These are phyloP conservation scores for Epinephelus malabaricus DNA, from an alignment of 2,797 vertebrate genomes.

Conservation along the genomic window DNA sequence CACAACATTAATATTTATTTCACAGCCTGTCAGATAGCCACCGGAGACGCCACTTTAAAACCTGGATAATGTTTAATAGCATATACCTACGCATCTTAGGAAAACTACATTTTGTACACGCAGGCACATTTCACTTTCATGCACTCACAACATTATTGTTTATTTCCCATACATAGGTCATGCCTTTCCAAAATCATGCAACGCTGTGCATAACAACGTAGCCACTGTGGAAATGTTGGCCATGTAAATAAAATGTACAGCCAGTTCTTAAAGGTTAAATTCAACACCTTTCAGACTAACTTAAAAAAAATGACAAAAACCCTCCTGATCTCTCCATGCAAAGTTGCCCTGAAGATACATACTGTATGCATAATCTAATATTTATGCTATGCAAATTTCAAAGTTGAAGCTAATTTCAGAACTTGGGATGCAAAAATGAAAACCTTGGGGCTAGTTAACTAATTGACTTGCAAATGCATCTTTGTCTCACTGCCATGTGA, in stretches of 20 bases:
- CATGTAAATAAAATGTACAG: conserved; percentile 28
- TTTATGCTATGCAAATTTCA: conserved; percentile 73
- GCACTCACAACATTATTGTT: conserved; percentile 21
- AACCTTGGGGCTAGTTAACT: conserved; percentile 71
- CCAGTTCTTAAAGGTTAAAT: conserved; percentile 32
- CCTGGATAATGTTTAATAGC: conserved; percentile 36
- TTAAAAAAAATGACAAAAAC: conserved; percentile 30
- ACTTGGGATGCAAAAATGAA: conserved; percentile 70
- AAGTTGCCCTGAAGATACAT: conserved; percentile 60
- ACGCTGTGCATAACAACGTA: conserved; percentile 27
- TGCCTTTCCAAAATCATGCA: conserved; percentile 27
- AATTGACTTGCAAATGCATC: conserved; percentile 83
- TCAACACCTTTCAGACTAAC: conserved; percentile 21
- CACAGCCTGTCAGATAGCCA: conserved; percentile 42
- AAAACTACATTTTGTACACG: conserved; percentile 26
- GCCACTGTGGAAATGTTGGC: conserved; percentile 18
- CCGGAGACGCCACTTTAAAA: conserved; percentile 14
- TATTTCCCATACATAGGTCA: conserved; percentile 32
- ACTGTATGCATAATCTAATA: conserved; percentile 72
- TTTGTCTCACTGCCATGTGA: conserved; percentile 64
- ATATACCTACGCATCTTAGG: conserved; percentile 33
- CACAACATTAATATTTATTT: conserved; percentile 70
- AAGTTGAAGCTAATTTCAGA: conserved; percentile 76
- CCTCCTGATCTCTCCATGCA: conserved; percentile 32
- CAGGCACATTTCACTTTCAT: conserved; percentile 38